Base-by-base conservation (phyloP, 2,113 vertebrate species). In the Clarias gariepinus region DNA sequence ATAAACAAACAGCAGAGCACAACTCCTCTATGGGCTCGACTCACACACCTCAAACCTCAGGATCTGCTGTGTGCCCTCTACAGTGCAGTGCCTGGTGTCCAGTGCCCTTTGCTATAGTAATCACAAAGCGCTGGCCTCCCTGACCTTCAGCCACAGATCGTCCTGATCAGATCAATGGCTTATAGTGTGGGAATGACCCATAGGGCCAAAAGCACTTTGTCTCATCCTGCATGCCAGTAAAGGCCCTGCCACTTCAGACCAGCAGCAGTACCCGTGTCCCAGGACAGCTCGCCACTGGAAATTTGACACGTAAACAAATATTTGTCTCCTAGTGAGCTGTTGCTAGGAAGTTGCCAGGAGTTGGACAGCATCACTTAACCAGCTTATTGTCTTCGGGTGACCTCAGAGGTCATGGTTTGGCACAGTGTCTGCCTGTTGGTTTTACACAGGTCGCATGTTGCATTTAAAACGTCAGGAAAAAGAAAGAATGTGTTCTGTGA, bases 221-320 rank as follows among this genome's bases (percentile, higher is more conserved):
- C 84, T 81, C 63, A 8, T 78, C 71, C 21, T 85, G 8, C 66
- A 64, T 47, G 1, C 47, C 12, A 52, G n/a, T 58, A 78, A 64
- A 82, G 79, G 61, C 83, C 41, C 84, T 81, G 71, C 73, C 84
- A 82, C 80, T 73, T 73, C 63, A 55, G 69, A 58, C 77, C 53
- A 33, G 66, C 5, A 13, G 47, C 18, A 36, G 68, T 33, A 25
- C 57, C 78, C 63, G 77, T 79, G 84, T 88, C 81, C 85, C 76
- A 76, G 87, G 76, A 84, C 81, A 81, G 76, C 74, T 60, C 47
- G 63, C 69, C 74, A 86, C 87, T 88, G 87, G 84, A 90, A 86
- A 90, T 88, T 69, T 88, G 84, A 86, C 73, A 81, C 53, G 81
- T 90, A 88, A 90, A 86, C 87, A 90, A 86, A 88, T 86, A 88